Conservation (phyloP, 2,888 invertebrate species). For the Macrosiphum euphorbiae region DNA sequence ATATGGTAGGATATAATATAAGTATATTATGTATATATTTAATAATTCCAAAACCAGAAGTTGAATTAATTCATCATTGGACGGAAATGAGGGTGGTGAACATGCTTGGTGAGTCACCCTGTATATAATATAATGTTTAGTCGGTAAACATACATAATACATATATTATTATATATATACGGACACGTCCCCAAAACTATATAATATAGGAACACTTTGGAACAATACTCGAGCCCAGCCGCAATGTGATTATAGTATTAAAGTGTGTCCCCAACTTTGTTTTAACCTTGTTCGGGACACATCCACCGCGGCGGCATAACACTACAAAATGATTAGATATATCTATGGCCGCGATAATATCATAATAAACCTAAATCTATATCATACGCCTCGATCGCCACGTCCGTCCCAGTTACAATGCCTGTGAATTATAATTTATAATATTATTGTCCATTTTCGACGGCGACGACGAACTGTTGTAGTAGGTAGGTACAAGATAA, state of each 20-base stretch:
- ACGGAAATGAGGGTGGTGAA: not conserved
- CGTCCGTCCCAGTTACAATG: not conserved
- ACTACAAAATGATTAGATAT: not conserved
- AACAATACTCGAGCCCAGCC: not conserved
- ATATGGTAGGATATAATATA: not conserved
- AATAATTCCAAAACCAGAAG: not conserved
- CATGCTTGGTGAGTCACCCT: not conserved
- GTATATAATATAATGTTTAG: not conserved
- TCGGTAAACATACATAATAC: not conserved
- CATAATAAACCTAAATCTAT: not conserved
- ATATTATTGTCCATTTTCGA: not conserved
- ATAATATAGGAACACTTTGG: not conserved
- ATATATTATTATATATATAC: not conserved
- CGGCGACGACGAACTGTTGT: not conserved
- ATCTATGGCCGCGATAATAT: not conserved
- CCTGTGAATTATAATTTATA: not conserved
- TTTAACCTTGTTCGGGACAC: not conserved
- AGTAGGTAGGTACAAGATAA: not conserved
- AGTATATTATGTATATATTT: no score
- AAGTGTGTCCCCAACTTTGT: not conserved
- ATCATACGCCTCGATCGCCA: not conserved
- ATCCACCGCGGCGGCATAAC: not conserved
- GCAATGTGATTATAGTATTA: not conserved
- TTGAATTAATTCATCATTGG: not conserved
- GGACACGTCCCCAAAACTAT: no score